Evolutionary conservation across 1,140 invertebrate species (phyloP), one percentile per base, ranked within the genome.

Genomic region (Drepana arcuata): DNA sequence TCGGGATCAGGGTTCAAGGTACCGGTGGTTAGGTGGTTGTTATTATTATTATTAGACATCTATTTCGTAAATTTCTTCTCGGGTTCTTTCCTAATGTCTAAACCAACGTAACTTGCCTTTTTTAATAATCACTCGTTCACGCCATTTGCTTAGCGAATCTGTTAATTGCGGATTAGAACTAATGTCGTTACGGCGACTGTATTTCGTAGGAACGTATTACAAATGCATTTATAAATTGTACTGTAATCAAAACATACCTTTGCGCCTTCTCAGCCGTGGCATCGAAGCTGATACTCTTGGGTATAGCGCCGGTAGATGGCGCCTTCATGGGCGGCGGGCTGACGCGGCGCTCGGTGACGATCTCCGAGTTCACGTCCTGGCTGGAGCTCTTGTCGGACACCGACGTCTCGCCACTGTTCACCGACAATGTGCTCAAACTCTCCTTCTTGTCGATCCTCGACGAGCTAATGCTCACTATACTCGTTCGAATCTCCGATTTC

Each of bases 281-380:
- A 83, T 96, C 94, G 62, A 95, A 96, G 61, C 92, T 95, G 47
- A 96, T 95, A 54, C 93, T 95, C 78, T 96, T 96, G 4, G 93
- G 93, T 64, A 95, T 95, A 0, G 93, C 92, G 3, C 93, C 93
- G 0, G 92, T 93, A 0, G 91, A 91, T 7, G 85, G 82, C 0
- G 85, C 83, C 64, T 90, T 92, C 4, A 68, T 49, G 0, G 75
- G 65, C 26, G 83, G 80, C 6, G 83, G 80, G 16, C 75, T 77
- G 6, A 83, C 65, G 0, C 79, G 28, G 7, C 78, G 30, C 59
- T 84, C 83, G 2, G 83, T 83, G 33, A 83, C 69, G 26, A 72
- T 81, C 34, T 84, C 83, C 4, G 75, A 82, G 49, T 82, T 83
- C 7, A 83, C 74, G 16, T 84, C 81, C 54, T 84, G 83, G 26